Evolutionary conservation across 1,140 invertebrate species (phyloP).

Genomic region (Trichonephila clavipes): DNA sequence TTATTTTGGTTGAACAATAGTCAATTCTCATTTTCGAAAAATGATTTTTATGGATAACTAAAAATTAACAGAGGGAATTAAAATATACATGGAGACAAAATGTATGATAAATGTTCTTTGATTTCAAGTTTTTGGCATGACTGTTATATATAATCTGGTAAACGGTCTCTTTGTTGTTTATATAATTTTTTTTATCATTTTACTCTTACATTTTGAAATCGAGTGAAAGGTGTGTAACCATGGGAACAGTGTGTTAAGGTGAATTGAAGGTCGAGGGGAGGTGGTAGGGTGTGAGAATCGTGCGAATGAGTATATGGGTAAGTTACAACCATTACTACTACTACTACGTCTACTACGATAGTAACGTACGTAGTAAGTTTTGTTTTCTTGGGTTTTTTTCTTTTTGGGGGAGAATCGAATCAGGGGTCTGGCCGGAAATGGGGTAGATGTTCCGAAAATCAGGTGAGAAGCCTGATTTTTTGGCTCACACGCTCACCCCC

Average conservation of each 20-base stretch:
- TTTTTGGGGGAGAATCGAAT: background rate
- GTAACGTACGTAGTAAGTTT: slow-evolving; percentile 14
- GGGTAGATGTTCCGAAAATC: background rate
- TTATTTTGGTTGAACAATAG: too few species aligned
- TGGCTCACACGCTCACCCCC: background rate
- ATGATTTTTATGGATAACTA: too few species aligned
- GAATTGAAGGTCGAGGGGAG: background rate
- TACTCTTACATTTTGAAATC: too few species aligned
- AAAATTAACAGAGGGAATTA: too few species aligned
- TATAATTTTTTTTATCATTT: too few species aligned
- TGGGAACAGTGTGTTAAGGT: background rate
- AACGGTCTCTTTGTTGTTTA: too few species aligned
- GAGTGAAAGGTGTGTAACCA: background rate
- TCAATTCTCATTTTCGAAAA: too few species aligned
- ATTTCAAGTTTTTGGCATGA: too few species aligned
- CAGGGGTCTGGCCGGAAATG: slow-evolving; percentile 1
- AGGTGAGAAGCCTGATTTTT: slow-evolving; percentile 29
- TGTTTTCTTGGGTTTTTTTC: background rate
- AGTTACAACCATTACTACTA: background rate
- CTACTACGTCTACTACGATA: background rate
- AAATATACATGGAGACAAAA: too few species aligned
- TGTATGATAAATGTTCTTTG: too few species aligned
- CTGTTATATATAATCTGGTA: too few species aligned
- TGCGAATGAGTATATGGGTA: slow-evolving; percentile 2
- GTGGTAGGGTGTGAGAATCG: background rate